Evolutionary conservation across 2,888 invertebrate genomes (phyloP).

Genomic region (Eurytoma californica): DNA sequence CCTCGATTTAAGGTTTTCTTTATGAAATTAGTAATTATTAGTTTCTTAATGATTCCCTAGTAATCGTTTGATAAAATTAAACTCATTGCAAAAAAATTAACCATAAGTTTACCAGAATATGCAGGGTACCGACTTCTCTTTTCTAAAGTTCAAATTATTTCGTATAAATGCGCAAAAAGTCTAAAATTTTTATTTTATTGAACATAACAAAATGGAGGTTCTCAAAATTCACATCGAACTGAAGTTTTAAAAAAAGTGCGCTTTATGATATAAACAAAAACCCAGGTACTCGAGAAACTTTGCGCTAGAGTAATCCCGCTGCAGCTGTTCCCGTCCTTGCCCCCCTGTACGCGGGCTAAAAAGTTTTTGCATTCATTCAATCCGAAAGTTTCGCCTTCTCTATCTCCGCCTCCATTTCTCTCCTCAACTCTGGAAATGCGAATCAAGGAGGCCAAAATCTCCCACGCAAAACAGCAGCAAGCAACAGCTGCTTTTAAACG

Average conservation of each 20-base stretch:
- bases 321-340: slow-evolving; percentile 4
- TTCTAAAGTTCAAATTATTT: too few relatives aligned
- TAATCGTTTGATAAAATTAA: not conserved
- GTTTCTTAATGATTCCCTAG: not conserved
- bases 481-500: slow-evolving; percentile 8
- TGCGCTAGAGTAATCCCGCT: slow-evolving; percentile 1
- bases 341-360: not conserved
- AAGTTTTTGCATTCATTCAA: slow-evolving; percentile 15
- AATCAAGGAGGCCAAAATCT: slow-evolving; percentile 8
- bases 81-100: too few relatives aligned
- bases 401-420: not conserved
- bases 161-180: too few relatives aligned
- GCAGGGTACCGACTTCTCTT: too few relatives aligned
- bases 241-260: not conserved
- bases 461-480: not conserved
- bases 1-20: slow-evolving; percentile 19
- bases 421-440: not conserved
- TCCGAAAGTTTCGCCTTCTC: not conserved
- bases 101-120: too few relatives aligned
- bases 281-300: not conserved
- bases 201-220: too few relatives aligned
- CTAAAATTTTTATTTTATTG: too few relatives aligned
- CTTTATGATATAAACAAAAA: slow-evolving; percentile 1
- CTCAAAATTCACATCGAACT: not conserved
- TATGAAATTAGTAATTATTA: too few relatives aligned